Conservation (phyloP, 37 sponge, comb jelly and placozoan species). For the Crambe crambe region DNA sequence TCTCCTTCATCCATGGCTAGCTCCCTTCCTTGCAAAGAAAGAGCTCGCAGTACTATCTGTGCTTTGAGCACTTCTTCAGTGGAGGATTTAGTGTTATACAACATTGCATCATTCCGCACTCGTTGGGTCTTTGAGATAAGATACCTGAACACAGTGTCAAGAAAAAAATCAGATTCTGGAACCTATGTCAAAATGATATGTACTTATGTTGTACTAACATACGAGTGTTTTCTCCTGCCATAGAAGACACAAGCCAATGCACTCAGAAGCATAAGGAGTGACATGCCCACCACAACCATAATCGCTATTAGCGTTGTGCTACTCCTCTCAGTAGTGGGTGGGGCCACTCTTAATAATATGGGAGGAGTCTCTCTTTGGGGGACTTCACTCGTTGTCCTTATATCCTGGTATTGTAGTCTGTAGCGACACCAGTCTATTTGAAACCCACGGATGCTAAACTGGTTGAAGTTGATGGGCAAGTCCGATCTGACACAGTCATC, state of each 20-base stretch:
- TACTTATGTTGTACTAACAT: too few species aligned
- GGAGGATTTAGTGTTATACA: not conserved
- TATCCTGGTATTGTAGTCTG: not conserved
- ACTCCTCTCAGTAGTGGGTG: not conserved
- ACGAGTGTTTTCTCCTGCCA: conserved; percentile 19
- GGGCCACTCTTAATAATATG: not conserved
- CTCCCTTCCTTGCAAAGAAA: not conserved
- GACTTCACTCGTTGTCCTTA: not conserved
- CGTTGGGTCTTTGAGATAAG: not conserved
- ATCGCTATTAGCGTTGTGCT: conserved; percentile 1
- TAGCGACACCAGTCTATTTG: conserved; percentile 15
- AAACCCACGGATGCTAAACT: not conserved
- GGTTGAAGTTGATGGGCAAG: not conserved
- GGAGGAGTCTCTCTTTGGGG: not conserved
- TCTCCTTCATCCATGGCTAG: not conserved
- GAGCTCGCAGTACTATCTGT: not conserved
- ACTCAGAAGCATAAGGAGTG: not conserved
- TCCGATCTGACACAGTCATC: not conserved
- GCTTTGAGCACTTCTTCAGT: not conserved
- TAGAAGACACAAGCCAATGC: conserved; percentile 19
- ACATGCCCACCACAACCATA: not conserved
- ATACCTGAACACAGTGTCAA: too few species aligned
- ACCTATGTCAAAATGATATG: too few species aligned
- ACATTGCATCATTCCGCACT: not conserved
- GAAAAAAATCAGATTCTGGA: too few species aligned